Evolutionary conservation across 2,797 vertebrate species (phyloP), one percentile per base, ranked within the genome.

Genomic region (Gymnoscopelus braueri): DNA sequence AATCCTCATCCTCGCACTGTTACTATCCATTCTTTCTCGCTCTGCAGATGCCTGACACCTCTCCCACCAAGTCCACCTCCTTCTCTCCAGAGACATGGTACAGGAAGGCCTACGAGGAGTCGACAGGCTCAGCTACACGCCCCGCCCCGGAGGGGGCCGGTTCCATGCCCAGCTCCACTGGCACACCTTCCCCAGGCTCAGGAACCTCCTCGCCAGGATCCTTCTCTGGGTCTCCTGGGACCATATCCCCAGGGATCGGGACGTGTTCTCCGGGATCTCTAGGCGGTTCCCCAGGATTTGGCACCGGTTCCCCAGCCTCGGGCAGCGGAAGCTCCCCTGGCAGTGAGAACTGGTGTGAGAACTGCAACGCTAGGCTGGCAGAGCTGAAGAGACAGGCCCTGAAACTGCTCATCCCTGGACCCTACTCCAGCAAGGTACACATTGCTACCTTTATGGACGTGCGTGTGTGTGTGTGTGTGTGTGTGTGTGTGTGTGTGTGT

Each of bases 51-150:
- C 92, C 92, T 2, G 97, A 98, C 53, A 91, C 94, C 8, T 98
- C 97, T 32, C 97, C 97, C 0, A 96, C 96, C 74, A 97, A 96
- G 90, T 93, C 97, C 14, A 91, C 94, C n/a, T 94, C 95, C 15
- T 95, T 96, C 86, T 97, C 96, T 58, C 95, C 97, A 0, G 97
- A 99, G 83, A 96, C 95, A 70, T 99, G 97, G 97, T 99, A 97
- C 91, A 89, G 97, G 60, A 96, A 96, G 84, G 93, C 95, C 0
- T 98, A 96, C 29, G 97, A 98, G 75, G 97, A 98, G 78, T 95
- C 95, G 60, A 54, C 75, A 60, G 94, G 96, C 39, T 44, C 39
- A 57, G 89, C 94, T 15, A 87, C 87, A 5, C 96, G 97, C 56
- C 97, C 97, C 0, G 89, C 94, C 26, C 97, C 97, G 0, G 97